Evolutionary conservation across 2,797 vertebrate species (phyloP), one percentile per base, ranked within the genome.

Genomic region (Cryptoblepharus egeriae): DNA sequence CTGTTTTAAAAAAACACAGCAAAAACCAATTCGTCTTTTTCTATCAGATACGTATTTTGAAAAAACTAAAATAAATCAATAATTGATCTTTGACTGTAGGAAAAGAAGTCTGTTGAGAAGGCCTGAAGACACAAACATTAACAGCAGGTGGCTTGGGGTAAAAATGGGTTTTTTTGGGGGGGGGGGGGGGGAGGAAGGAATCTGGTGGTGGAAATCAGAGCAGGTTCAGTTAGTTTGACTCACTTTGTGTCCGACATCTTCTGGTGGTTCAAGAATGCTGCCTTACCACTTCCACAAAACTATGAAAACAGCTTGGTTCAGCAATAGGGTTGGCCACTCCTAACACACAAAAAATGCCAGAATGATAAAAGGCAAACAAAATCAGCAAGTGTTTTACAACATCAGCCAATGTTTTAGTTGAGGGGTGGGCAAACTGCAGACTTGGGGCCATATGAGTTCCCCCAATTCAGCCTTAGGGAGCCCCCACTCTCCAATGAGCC

Each of bases 201-300:
- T n/a, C 2, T 4, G 75, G 81, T 37, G 37, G 69, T 70, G 64
- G 87, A 39, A 71, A 86, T 87, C 88, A 81, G 81, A 84, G 88
- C 87, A 83, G 87, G 70, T 87, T 67, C 83, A 86, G 85, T 89
- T 24, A 55, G 61, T 89, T 89, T 84, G 75, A 90, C 82, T 91
- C 85, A 82, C 82, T 86, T 85, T 83, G 67, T 91, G 89, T 90
- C 86, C 83, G 2, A 39, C 86, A 86, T 87, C 71, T 80, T 63
- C 87, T 90, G 90, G 92, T 89, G 84, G 49, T 77, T 90, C 37
- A 91, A 90, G 92, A 93, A 93, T 90, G 92, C 88, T 82, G 92
- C 64, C 87, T 87, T 85, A 78, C 92, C 87, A 85, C 92, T 93
- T 39, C 91, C 87, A 78, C 81, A 75, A 85, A 89, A 86, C 45